phyloP scores from a whole-genome alignment of 2,797 vertebrate genomes.

The Pangasius larnaudii region DNA sequence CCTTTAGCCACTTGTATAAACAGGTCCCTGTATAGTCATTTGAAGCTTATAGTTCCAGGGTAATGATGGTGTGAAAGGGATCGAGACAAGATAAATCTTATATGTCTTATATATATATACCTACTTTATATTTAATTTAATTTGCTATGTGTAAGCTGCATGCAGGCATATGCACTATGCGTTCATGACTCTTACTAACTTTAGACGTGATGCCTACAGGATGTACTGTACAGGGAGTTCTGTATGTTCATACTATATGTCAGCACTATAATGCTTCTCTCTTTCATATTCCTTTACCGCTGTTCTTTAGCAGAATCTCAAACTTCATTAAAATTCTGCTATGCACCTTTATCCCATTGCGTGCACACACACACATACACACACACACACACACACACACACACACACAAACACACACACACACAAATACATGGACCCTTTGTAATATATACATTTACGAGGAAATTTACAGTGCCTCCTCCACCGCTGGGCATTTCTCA shows the following conservation, averaged over 20 bases:
- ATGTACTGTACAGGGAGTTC: neutral
- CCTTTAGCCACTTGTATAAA: slow-evolving; percentile 14
- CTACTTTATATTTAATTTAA: neutral
- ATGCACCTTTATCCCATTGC: slow-evolving; percentile 36
- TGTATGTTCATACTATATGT: neutral
- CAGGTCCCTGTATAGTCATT: neutral
- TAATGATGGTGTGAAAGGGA: neutral
- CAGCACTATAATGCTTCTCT: slow-evolving; percentile 24
- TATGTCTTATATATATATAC: neutral
- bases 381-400: slow-evolving; percentile 28
- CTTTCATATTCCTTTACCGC: slow-evolving; percentile 39
- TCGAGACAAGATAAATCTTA: neutral
- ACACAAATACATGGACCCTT: slow-evolving; percentile 28
- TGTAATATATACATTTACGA: slow-evolving; percentile 58
- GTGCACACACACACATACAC: slow-evolving; percentile 37
- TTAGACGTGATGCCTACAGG: neutral
- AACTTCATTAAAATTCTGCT: slow-evolving; percentile 63
- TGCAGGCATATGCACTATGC: neutral
- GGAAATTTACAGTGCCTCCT: slow-evolving; percentile 55
- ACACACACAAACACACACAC: slow-evolving; percentile 35
- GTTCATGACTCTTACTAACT: neutral
- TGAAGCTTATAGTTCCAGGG: neutral
- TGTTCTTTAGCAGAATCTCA: slow-evolving; percentile 62
- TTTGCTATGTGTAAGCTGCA: neutral
- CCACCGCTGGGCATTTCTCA: slow-evolving; percentile 52